Conservation (phyloP, 2,888 invertebrate genomes). For the Geotrupes spiniger region DNA sequence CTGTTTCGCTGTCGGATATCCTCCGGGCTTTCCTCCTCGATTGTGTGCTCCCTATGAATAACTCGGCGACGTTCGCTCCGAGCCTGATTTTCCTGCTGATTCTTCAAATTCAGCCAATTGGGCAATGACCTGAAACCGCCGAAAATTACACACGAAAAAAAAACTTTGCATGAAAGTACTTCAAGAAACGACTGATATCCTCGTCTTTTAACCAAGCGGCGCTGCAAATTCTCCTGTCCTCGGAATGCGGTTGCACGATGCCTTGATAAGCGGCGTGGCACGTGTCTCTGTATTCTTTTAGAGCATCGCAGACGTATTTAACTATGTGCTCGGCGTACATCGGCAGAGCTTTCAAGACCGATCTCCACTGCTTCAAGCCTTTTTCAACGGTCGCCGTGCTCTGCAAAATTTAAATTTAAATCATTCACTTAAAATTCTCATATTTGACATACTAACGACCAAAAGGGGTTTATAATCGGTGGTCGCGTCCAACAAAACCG, state of each 20-base stretch:
- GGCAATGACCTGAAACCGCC: conserved; percentile 63
- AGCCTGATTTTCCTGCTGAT: conserved; percentile 48
- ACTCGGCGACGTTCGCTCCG: conserved; percentile 44
- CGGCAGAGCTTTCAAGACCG: conserved; percentile 68
- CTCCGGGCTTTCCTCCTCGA: conserved; percentile 74
- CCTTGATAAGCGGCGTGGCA: conserved; percentile 72
- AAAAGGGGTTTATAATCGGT: conserved; percentile 65
- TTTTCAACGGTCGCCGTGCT: conserved; percentile 71
- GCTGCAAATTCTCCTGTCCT: conserved; percentile 76
- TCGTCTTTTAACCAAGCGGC: conserved; percentile 92
- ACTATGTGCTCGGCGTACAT: conserved; percentile 73
- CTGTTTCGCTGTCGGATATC: conserved; percentile 76
- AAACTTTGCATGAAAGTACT: conserved; percentile 54
- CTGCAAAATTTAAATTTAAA: conserved; percentile 50
- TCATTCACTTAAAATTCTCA: conserved; percentile 3
- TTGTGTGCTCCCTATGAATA: conserved; percentile 53
- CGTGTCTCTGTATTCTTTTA: conserved; percentile 71
- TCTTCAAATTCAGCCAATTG: conserved; percentile 71
- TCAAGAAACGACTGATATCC: conserved; percentile 89
- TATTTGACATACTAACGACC: conserved; percentile 49
- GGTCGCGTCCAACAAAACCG: conserved; percentile 67
- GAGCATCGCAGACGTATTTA: conserved; percentile 66
- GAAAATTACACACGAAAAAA: neutral
- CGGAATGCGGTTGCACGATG: conserved; percentile 74
- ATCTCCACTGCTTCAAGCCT: conserved; percentile 63